A percentile compares a stretch with the other conserved stretches of the same genome.
Conservation (phyloP, 2,113 vertebrate species). For the Myodes glareolus region DNA sequence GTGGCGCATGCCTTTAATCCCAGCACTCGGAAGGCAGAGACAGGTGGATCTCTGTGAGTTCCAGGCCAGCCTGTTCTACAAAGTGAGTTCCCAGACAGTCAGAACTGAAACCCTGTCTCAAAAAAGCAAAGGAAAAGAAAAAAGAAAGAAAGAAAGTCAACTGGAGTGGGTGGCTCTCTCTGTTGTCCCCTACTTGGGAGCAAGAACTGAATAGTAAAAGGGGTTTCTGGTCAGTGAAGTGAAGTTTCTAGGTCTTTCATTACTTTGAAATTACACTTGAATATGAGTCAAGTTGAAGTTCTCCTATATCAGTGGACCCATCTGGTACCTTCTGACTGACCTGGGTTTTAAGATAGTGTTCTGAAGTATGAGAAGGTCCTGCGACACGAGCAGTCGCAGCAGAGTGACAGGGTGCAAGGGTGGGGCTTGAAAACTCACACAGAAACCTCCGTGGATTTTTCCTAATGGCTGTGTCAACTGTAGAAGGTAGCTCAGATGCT, state of each 20-base stretch:
- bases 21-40: neutral
- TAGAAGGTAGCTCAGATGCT: neutral
- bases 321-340: neutral
- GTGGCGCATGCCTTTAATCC: neutral
- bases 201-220: constrained; percentile 32
- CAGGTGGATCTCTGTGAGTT: neutral
- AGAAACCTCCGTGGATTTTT: neutral
- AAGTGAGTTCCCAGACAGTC: neutral
- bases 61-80: neutral
- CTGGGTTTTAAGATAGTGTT: neutral
- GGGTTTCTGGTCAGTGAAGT: neutral
- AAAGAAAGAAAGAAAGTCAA: neutral
- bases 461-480: neutral
- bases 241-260: constrained; percentile 20
- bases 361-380: neutral
- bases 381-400: neutral
- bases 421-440: neutral
- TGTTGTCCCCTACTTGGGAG: neutral
- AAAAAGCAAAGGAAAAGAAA: neutral
- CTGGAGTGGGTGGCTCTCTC: neutral
- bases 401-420: neutral
- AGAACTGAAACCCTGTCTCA: neutral
- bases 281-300: constrained; percentile 24
- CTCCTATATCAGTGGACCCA: neutral
- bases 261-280: constrained; percentile 24